Evolutionary conservation across 2,797 vertebrate species (phyloP).

Genomic region (Coluber constrictor): DNA sequence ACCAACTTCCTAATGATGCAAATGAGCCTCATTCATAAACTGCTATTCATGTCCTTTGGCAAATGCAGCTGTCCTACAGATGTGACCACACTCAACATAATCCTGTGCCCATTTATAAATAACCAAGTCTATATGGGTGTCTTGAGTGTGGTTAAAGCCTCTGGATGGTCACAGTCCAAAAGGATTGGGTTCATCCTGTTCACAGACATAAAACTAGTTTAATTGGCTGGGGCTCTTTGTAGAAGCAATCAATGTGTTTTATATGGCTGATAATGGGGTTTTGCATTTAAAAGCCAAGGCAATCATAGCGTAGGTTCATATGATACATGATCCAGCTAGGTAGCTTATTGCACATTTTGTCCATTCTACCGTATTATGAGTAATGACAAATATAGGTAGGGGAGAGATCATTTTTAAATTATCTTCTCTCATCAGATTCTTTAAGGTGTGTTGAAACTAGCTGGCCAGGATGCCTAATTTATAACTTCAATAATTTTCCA

Average conservation of each 20-base stretch:
- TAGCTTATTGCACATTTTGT: background rate
- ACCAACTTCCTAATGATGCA: conserved; percentile 8
- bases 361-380: background rate
- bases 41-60: background rate
- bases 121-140: background rate
- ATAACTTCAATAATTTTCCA: background rate
- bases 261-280: background rate
- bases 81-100: background rate
- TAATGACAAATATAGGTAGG: background rate
- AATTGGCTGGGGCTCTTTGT: background rate
- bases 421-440: background rate
- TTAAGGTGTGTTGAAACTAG: background rate
- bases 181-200: background rate
- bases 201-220: background rate
- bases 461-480: background rate
- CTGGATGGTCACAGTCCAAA: background rate
- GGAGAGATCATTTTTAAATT: background rate
- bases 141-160: background rate
- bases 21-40: background rate
- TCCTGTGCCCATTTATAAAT: background rate
- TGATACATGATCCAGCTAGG: background rate
- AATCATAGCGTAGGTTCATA: background rate
- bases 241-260: background rate
- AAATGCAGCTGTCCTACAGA: background rate
- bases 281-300: background rate